Evolutionary conservation across 2,113 vertebrate genomes (phyloP).

Genomic region (Nycticorax nycticorax): DNA sequence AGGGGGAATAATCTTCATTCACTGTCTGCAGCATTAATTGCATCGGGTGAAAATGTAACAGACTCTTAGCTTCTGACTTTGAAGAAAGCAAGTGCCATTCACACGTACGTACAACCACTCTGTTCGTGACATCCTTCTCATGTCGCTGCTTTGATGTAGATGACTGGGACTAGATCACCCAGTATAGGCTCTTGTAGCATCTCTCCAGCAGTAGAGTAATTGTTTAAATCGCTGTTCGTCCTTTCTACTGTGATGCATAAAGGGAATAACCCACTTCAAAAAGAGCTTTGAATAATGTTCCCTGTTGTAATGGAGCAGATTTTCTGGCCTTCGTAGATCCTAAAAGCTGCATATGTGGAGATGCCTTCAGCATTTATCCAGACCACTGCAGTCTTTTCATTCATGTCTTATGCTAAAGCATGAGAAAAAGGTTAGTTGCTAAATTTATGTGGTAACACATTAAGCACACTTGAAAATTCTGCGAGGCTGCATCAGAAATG

Average conservation of each 20-base stretch:
- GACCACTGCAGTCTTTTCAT: not conserved
- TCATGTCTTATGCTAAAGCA: not conserved
- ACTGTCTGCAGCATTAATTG: not conserved
- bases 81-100: not conserved
- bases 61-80: not conserved
- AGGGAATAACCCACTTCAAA: not conserved
- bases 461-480: not conserved
- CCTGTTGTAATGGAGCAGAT: not conserved
- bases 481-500: not conserved
- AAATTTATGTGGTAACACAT: not conserved
- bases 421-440: not conserved
- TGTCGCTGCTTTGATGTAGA: not conserved
- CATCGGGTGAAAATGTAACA: not conserved
- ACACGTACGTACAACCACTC: fast-evolving
- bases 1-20: not conserved
- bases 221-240: not conserved
- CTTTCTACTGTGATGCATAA: not conserved
- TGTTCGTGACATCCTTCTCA: not conserved
- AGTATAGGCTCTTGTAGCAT: not conserved
- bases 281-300: not conserved
- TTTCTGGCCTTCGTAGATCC: not conserved
- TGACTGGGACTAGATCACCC: not conserved
- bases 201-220: not conserved
- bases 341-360: not conserved
- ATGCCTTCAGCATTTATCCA: not conserved